Evolutionary conservation across 2,888 invertebrate species (phyloP).

Genomic region (Xestia rhomboidea): DNA sequence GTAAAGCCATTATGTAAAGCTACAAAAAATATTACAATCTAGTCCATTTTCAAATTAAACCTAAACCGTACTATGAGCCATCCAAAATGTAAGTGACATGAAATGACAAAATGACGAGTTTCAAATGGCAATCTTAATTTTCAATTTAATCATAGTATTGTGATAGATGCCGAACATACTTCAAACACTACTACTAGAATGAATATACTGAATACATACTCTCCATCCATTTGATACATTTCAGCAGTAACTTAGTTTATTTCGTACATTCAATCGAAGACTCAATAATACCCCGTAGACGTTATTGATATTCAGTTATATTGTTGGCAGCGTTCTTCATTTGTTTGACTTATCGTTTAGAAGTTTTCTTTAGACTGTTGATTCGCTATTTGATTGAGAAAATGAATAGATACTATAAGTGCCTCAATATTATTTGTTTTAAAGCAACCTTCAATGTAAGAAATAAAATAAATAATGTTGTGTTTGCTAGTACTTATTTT

Average conservation of each 20-base stretch:
- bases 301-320: slow-evolving; percentile 38
- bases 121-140: background rate
- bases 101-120: background rate
- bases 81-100: background rate
- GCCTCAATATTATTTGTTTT: background rate
- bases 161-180: background rate
- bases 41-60: background rate
- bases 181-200: background rate
- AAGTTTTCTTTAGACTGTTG: slow-evolving; percentile 36
- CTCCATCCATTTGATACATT: slow-evolving; percentile 38
- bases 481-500: too few species aligned
- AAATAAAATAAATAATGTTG: too few species aligned
- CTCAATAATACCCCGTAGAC: slow-evolving; percentile 29
- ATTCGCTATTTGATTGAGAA: slow-evolving; percentile 29
- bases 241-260: slow-evolving; percentile 36
- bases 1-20: background rate
- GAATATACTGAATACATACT: slow-evolving; percentile 27
- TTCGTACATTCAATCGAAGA: slow-evolving; percentile 38
- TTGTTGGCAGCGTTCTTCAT: slow-evolving; percentile 37
- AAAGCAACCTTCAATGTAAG: background rate
- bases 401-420: slow-evolving; percentile 7
- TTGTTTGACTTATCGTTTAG: slow-evolving; percentile 31
- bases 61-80: background rate
- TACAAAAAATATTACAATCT: background rate
- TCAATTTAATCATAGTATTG: background rate